Percentiles rank a stretch among this genome's conserved stretches.
These are phyloP conservation scores for Mantis religiosa DNA, from an alignment of 2,888 invertebrate species.

Conservation along the genomic window DNA sequence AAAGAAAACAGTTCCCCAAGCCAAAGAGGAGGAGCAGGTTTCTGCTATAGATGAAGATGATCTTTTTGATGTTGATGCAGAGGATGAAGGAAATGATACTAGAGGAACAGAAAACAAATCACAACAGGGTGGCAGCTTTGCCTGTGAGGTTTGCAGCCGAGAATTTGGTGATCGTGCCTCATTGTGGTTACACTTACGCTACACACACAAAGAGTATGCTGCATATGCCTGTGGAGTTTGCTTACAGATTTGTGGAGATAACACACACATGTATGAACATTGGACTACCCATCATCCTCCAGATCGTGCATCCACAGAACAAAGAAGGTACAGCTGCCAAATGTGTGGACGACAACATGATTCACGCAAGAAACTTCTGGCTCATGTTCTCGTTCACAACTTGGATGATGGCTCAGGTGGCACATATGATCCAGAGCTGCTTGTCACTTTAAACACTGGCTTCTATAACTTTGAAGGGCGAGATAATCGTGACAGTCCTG, in stretches of 20 bases:
- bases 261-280: slow-evolving; percentile 49
- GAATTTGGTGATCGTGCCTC: slow-evolving; percentile 50
- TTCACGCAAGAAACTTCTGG: slow-evolving; percentile 49
- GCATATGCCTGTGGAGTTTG: slow-evolving; percentile 55
- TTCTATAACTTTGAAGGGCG: slow-evolving; percentile 29
- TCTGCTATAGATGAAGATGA: background rate
- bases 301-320: slow-evolving; percentile 33
- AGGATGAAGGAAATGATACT: background rate
- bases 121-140: slow-evolving; percentile 44
- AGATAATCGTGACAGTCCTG: background rate
- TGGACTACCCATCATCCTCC: slow-evolving; percentile 47
- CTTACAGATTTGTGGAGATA: slow-evolving; percentile 49
- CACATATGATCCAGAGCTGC: slow-evolving; percentile 37
- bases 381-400: slow-evolving; percentile 54
- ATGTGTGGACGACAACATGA: slow-evolving; percentile 55
- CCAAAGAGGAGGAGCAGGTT: background rate
- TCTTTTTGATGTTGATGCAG: background rate
- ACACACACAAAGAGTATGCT: slow-evolving; percentile 51
- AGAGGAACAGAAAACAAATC: slow-evolving; percentile 34
- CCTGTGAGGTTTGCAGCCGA: slow-evolving; percentile 48
- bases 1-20: background rate
- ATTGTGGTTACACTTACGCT: slow-evolving; percentile 52
- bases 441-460: slow-evolving; percentile 37
- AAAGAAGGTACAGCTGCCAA: slow-evolving; percentile 44
- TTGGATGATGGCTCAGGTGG: slow-evolving; percentile 43